Percentiles rank a stretch among this genome's conserved stretches.
Evolutionary conservation across 1,140 invertebrate species (phyloP).

Genomic region (Drosophila erecta): DNA sequence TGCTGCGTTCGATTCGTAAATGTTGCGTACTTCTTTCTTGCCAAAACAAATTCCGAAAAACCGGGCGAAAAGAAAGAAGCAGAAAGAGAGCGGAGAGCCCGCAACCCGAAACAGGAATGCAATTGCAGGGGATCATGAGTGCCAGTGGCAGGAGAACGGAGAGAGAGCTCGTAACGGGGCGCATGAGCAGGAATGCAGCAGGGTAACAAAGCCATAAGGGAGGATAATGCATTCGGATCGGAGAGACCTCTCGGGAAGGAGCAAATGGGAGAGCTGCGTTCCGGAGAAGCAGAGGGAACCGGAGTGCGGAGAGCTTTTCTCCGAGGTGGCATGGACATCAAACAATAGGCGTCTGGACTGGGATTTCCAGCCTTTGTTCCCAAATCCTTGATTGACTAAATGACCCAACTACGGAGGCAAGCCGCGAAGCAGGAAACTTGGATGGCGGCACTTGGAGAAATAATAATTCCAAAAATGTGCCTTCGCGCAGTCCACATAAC

Average conservation of each 20-base stretch:
- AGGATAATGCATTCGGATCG: slow-evolving; percentile 31
- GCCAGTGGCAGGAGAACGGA: slow-evolving; percentile 9
- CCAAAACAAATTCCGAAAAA: slow-evolving; percentile 38
- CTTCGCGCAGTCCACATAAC: not conserved
- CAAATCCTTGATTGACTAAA: slow-evolving; percentile 56
- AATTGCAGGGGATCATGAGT: slow-evolving; percentile 57
- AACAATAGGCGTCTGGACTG: slow-evolving; percentile 50
- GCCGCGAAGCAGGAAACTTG: slow-evolving; percentile 17
- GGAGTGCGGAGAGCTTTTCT: slow-evolving; percentile 24
- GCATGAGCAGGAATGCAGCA: slow-evolving; percentile 25
- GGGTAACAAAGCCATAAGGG: slow-evolving; percentile 35
- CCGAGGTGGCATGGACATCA: slow-evolving; percentile 15
- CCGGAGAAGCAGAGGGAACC: not conserved
- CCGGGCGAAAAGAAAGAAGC: slow-evolving; percentile 43
- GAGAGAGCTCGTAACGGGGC: slow-evolving; percentile 27
- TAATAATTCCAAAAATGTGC: not conserved
- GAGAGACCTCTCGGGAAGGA: not conserved
- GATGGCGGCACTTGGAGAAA: slow-evolving; percentile 7
- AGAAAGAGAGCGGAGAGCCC: slow-evolving; percentile 39
- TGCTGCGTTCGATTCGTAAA: slow-evolving; percentile 79
- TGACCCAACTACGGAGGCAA: slow-evolving; percentile 33
- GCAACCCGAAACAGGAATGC: slow-evolving; percentile 64
- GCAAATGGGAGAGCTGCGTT: not conserved
- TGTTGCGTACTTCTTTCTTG: slow-evolving; percentile 71
- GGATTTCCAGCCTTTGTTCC: slow-evolving; percentile 33